Percentiles rank a stretch among this genome's conserved stretches.
These are phyloP conservation scores for Cepaea hortensis DNA, from an alignment of 2,888 invertebrate species.

Conservation along the genomic window DNA sequence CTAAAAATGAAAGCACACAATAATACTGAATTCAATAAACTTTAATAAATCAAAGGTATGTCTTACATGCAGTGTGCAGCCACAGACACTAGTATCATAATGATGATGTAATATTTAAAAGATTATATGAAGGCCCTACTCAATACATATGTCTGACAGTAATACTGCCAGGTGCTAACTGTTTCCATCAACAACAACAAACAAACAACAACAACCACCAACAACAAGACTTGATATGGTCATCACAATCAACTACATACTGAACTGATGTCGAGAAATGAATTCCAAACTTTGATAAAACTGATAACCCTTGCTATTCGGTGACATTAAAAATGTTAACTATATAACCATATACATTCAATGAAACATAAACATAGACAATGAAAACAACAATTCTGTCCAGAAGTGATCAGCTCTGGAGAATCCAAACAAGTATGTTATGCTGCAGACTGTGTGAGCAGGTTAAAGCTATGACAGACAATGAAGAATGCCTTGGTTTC, in stretches of 20 bases:
- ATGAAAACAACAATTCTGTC: neutral
- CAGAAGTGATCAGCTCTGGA: conserved; percentile 12
- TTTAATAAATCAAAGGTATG: no score
- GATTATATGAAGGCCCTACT: no score
- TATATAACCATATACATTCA: conserved; percentile 29
- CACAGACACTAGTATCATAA: no score
- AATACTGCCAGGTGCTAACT: no score
- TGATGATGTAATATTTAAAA: no score
- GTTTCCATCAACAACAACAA: no score
- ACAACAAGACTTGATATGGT: neutral
- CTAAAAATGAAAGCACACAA: no score
- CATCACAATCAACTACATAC: neutral
- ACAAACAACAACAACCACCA: no score
- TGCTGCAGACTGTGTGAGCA: conserved; percentile 15
- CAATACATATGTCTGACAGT: no score
- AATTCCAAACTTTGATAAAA: conserved; percentile 39
- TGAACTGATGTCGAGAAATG: neutral
- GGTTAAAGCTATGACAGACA: neutral
- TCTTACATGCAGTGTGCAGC: no score
- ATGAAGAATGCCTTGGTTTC: neutral
- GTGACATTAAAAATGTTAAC: conserved; percentile 33
- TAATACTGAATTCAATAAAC: no score
- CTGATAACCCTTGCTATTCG: conserved; percentile 31
- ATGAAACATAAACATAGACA: conserved; percentile 23
- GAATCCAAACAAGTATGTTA: neutral